Base-by-base conservation (phyloP, 2,888 invertebrate genomes). In the Eilema griseolum region DNA sequence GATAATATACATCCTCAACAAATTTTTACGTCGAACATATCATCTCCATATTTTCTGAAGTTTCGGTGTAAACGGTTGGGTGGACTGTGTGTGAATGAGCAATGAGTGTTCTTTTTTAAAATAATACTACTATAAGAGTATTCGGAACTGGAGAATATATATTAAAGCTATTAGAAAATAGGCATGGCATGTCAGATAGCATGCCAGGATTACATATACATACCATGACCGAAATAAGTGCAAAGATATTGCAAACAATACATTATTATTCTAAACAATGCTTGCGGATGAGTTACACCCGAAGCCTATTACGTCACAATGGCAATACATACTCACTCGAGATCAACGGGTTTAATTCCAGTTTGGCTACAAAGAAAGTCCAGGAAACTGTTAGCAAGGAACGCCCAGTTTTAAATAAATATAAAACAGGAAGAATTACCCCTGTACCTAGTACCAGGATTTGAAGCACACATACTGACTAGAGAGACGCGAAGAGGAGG, bases 271-370 rank as follows among this genome's bases (percentile, higher is more conserved):
- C 56, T 74, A 61, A 28, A 37, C 26, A 62, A 67, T 67, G 46
- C 67, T 28, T 31, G 28, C 28, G 61, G 61, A 61, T 61, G 31
- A 72, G 57, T 67, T 73, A 71, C 74, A 78, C 72, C 67, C 41
- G 70, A 66, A 65, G 67, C 57, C 41, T 68, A 74, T 92, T 92
- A 78, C 90, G 75, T 88, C 89, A 93, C 91, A 90, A 92, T 89
- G 74, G 52, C 10, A 7, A 52, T 52, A n/a, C 66, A 69, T 79
- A 85, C 77, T 75, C 73, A 70, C 77, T 74, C 75, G 56, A 75
- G 72, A 80, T 72, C 73, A 78, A 83, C 83, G 80, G 79, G 82
- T 83, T 83, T 77, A 65, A 80, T 81, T 82, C 84, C 72, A 79
- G 87, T 84, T 82, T 77, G 83, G 86, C 86, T 72, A 92, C 91